Base-by-base conservation (phyloP, 1,140 invertebrate species). In the Apis laboriosa region DNA sequence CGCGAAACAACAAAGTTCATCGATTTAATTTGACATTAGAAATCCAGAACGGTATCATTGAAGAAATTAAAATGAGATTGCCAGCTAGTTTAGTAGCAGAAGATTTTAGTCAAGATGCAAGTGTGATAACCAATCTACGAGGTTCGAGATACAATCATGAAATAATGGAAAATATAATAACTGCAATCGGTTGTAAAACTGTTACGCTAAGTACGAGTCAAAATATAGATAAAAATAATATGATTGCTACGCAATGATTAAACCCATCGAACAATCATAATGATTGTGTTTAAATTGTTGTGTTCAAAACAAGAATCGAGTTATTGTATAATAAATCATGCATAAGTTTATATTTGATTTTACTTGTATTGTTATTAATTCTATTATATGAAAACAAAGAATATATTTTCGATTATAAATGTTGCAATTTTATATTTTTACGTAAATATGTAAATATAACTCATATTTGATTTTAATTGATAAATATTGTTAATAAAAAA, bases 11-110 rank as follows among this genome's bases (percentile, higher is more conserved):
- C 34, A 73, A 80, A 49, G 79, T 89, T 17, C 86, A 90, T 67
- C 85, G 85, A 9, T 66, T 93, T 2, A 93, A 91, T 70, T 86
- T 94, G 17, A 89, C 83, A 4, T 73, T 94, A 19, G 88, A 92
- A 17, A 91, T 94, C 1, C 66, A 92, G 15, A 88, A 91, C 1
- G 93, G 94, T 13, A 91, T 94, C 17, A 86, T 94, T 0, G 86
- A 92, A 17, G 92, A 94, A 67, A 91, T 94, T 24, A 93, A 90
- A 67, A 91, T 94, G 90, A 92, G 88, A 58, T 63, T 94, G 28
- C 94, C 93, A 34, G 77, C 80, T 13, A 85, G 90, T 75, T 86
- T 93, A 51, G 77, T 80, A 11, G 80, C 86, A 2, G 72, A 74
- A 17, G 75, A 88, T 15, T 86, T 88, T 11, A 88, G 80, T 13